These are phyloP conservation scores for Sisyra terminalis DNA, from an alignment of 2,888 invertebrate genomes.

Conservation along the genomic window DNA sequence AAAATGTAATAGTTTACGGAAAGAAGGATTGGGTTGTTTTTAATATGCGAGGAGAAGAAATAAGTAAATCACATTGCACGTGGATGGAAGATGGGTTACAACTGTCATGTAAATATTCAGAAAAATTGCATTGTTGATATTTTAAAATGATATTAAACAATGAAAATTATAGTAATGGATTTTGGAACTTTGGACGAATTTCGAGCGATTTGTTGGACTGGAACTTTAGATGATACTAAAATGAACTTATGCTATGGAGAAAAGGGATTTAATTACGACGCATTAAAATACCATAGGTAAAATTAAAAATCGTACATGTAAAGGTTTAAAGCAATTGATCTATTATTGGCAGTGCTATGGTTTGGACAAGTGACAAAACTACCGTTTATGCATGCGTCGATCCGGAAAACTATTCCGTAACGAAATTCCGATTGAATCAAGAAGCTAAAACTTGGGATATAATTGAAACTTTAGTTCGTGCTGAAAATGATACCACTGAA, in stretches of 20 bases:
- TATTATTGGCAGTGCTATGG: slow-evolving; percentile 37
- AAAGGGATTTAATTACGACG: slow-evolving; percentile 32
- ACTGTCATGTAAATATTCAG: slow-evolving; percentile 40
- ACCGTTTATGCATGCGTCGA: slow-evolving; percentile 53
- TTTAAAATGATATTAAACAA: neutral
- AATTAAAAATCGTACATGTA: neutral
- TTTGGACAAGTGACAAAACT: slow-evolving; percentile 47
- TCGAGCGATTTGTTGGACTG: slow-evolving; percentile 65
- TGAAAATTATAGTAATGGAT: slow-evolving; percentile 38
- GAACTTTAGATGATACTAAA: slow-evolving; percentile 56
- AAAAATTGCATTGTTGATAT: neutral
- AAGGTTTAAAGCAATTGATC: slow-evolving; percentile 17
- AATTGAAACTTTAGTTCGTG: slow-evolving; percentile 41
- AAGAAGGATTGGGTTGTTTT: slow-evolving; percentile 58
- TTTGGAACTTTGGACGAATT: slow-evolving; percentile 51
- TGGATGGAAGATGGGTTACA: slow-evolving; percentile 48
- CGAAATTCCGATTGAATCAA: slow-evolving; percentile 26
- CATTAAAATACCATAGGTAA: slow-evolving; percentile 40
- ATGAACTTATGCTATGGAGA: slow-evolving; percentile 48
- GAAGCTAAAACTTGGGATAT: slow-evolving; percentile 45
- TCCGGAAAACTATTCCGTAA: slow-evolving; percentile 37
- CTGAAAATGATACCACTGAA: slow-evolving; percentile 55
- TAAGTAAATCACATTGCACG: slow-evolving; percentile 38
- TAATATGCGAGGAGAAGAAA: slow-evolving; percentile 58
- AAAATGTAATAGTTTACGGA: slow-evolving; percentile 63